These are phyloP conservation scores for Parauchenoglanis ngamensis DNA, from an alignment of 2,797 vertebrate genomes.

Conservation along the genomic window DNA sequence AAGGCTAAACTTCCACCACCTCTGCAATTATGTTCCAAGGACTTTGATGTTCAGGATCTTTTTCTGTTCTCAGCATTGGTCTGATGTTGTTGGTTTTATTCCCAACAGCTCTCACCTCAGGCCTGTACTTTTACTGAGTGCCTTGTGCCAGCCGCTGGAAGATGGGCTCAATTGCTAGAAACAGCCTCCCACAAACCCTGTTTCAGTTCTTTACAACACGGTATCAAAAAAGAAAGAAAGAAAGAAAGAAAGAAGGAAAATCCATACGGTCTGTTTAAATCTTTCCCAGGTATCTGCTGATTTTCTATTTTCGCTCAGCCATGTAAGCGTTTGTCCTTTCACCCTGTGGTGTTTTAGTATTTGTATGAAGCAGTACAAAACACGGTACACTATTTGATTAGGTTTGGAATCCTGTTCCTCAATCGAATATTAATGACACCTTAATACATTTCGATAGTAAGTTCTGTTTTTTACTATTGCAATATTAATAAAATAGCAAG, in stretches of 20 bases:
- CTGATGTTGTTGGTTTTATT: conserved; percentile 34
- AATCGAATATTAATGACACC: neutral
- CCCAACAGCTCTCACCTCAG: conserved; percentile 31
- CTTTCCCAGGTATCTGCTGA: conserved; percentile 1
- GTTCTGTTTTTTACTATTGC: neutral
- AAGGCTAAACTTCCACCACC: conserved; percentile 44
- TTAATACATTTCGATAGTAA: neutral
- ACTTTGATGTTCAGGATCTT: conserved; percentile 32
- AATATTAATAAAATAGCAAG: neutral
- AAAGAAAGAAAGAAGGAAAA: neutral
- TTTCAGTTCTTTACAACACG: neutral
- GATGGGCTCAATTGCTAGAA: conserved; percentile 23
- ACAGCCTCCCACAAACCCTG: conserved; percentile 20
- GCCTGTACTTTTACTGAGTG: conserved; percentile 27
- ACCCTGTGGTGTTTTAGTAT: neutral
- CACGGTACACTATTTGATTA: neutral
- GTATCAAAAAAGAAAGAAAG: neutral
- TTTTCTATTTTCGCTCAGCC: conserved; percentile 11
- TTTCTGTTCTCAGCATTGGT: conserved; percentile 23
- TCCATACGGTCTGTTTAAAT: neutral
- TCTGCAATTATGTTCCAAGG: conserved; percentile 47
- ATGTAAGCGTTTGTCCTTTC: conserved; percentile 10
- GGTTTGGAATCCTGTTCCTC: neutral
- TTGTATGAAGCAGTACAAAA: neutral
- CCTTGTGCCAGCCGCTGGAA: conserved; percentile 18